Base-by-base conservation (phyloP, 2,113 vertebrate species). In the Lanius collurio region DNA sequence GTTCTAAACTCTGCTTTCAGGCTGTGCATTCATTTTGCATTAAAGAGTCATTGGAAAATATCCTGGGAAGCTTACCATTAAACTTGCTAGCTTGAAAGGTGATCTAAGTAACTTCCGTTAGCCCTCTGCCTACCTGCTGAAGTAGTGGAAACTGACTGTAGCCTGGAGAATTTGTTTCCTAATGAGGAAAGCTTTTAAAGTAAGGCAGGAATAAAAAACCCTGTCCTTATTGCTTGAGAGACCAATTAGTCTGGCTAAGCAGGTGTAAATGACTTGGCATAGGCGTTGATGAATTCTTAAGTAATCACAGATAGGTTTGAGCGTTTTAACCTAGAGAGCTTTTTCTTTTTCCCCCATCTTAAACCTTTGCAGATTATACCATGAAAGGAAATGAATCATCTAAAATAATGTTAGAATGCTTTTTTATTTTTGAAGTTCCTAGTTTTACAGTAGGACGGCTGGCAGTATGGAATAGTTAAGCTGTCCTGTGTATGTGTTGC, bases 211-310 rank as follows among this genome's bases (percentile, higher is more conserved):
- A 63, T 84, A 78, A 70, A 89, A 83, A 94, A 27, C 46, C 49
- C 42, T 69, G 55, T 62, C 56, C 30, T 81, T 33, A 39, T 33
- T 93, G 50, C 77, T 91, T 94, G 68, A 33, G 77, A 94, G 81
- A 63, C 69, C 76, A 67, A 94, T 94, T 87, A 91, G 33, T 44
- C 69, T 93, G 42, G 39, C 62, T 94, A 81, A 94, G 55, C n/a
- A 86, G 83, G 26, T 91, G 37, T 77, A 93, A 90, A 55, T 78
- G 47, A 39, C 41, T 91, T 93, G 78, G 56, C 23, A 11, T 46
- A 63, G 79, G 39, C 1, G 0, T 15, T 70, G 37, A 59, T 81
- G 59, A 88, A 73, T 95, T 92, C 77, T 83, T 70, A 70, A 87
- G 46, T 74, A 69, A 87, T 83, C 41, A 44, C 41, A 73, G 77